Base-by-base conservation (phyloP, 2,888 invertebrate species). In the Ptilodon capucinus region DNA sequence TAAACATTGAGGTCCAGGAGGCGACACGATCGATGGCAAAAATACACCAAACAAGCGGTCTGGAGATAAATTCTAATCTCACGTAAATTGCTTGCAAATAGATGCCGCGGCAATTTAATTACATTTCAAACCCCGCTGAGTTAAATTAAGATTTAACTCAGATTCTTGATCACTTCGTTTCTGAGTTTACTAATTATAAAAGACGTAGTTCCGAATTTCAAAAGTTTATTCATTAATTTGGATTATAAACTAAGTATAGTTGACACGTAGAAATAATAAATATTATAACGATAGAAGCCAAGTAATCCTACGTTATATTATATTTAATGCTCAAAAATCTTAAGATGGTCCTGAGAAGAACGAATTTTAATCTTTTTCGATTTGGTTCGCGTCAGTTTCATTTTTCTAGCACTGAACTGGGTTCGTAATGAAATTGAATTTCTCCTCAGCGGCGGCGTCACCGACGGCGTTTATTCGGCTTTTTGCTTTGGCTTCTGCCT, bases 371-470 rank as follows among this genome's bases (percentile, higher is more conserved):
- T 62, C 52, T 64, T 70, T 58, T 52, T 49, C 57, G 52, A 60
- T 63, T 54, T 64, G 60, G 62, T 57, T 56, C 51, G 57, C 60
- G 59, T 54, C 41, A 57, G 53, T 71, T 70, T 68, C 54, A 70
- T 74, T 76, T 76, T 75, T 74, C 70, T 74, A 74, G 74, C 48
- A 60, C 60, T 58, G 62, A 68, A 64, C 61, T 61, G 62, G 54
- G 65, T 71, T 65, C 70, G 73, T 84, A 84, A 86, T 85, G 71
- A 86, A 88, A 90, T 86, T 84, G 81, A 81, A 86, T 85, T 86
- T 84, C 76, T 76, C 71, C 60, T 65, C 72, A 18, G 35, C 38
- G 35, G 35, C 38, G 67, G 69, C 74, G 73, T 70, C 73, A 74
- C 72, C 65, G 69, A 63, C 71, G 71, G 68, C 79, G 74, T 81